Percentiles rank a stretch among this genome's conserved stretches.
Evolutionary conservation across 2,888 invertebrate genomes (phyloP).

Genomic region (Digitonthophagus gazella): DNA sequence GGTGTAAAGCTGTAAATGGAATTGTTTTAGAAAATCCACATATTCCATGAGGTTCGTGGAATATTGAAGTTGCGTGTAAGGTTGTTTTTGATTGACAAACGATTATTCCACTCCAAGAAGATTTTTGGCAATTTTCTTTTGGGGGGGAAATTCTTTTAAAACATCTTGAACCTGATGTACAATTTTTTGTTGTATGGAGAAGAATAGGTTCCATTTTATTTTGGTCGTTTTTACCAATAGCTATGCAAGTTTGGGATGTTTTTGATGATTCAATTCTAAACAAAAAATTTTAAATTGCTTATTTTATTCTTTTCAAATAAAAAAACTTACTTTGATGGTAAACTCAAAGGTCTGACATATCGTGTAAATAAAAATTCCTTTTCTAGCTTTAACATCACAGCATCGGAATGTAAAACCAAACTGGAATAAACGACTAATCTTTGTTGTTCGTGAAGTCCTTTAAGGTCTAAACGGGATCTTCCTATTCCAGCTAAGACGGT

Average conservation of each 20-base stretch:
- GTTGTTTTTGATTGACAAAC: slow-evolving; percentile 64
- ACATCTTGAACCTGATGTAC: slow-evolving; percentile 57
- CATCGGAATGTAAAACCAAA: slow-evolving; percentile 58
- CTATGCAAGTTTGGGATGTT: slow-evolving; percentile 58
- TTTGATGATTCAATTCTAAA: slow-evolving; percentile 9
- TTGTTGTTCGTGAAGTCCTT: slow-evolving; percentile 71
- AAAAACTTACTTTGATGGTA: slow-evolving; percentile 36
- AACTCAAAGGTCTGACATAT: slow-evolving; percentile 64
- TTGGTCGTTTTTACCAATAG: slow-evolving; percentile 57
- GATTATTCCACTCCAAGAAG: slow-evolving; percentile 65
- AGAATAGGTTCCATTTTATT: slow-evolving; percentile 56
- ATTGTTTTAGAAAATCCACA: slow-evolving; percentile 55
- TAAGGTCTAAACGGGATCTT: slow-evolving; percentile 57
- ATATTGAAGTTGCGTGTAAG: slow-evolving; percentile 73
- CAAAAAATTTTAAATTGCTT: slow-evolving; percentile 11
- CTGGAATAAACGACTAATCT: slow-evolving; percentile 60
- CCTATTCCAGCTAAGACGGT: slow-evolving; percentile 68
- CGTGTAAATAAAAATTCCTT: slow-evolving; percentile 59
- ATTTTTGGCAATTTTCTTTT: slow-evolving; percentile 31
- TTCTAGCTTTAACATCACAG: slow-evolving; percentile 63
- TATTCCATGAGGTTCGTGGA: slow-evolving; percentile 56
- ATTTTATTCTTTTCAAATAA: slow-evolving; percentile 42
- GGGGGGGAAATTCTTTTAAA: slow-evolving; percentile 47
- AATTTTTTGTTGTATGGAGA: slow-evolving; percentile 55
- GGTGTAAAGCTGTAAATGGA: slow-evolving; percentile 56